Evolutionary conservation across 2,888 invertebrate genomes (phyloP).

Genomic region (Tholera decimalis): DNA sequence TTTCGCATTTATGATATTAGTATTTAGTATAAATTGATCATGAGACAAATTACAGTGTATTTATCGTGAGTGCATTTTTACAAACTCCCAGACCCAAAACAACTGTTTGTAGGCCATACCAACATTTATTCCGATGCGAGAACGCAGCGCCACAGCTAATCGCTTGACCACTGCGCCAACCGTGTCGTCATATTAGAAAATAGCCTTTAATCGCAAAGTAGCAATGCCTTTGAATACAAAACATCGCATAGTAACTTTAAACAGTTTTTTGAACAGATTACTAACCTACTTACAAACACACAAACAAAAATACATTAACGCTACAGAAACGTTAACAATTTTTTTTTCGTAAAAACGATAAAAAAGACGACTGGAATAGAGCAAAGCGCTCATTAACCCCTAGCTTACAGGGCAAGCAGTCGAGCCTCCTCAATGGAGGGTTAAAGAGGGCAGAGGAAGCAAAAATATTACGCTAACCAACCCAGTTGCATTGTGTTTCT

Average conservation of each 20-base stretch:
- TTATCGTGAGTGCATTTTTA: no score
- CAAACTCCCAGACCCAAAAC: no score
- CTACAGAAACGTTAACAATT: conserved; percentile 62
- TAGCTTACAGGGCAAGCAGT: conserved; percentile 59
- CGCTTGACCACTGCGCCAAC: no score
- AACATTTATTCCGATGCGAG: no score
- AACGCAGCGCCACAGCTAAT: no score
- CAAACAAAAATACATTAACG: conserved; percentile 11
- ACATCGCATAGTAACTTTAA: not conserved
- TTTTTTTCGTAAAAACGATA: conserved; percentile 58
- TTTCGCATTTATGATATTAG: no score
- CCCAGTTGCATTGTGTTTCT: conserved; percentile 68
- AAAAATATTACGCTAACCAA: conserved; percentile 71
- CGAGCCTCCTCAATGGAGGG: conserved; percentile 66
- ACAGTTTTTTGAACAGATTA: not conserved
- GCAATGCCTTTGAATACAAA: not conserved
- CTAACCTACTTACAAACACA: conserved; percentile 16
- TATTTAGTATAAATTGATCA: no score
- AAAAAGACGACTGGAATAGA: conserved; percentile 68
- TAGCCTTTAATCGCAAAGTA: not conserved
- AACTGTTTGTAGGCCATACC: no score
- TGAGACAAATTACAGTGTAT: no score
- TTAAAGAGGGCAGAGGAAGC: conserved; percentile 58
- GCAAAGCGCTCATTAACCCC: conserved; percentile 78
- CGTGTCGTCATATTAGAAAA: no score